Percentiles rank a stretch among this genome's conserved stretches.
Conservation (phyloP, 2,797 vertebrate genomes). For the Eleutherodactylus coqui region DNA sequence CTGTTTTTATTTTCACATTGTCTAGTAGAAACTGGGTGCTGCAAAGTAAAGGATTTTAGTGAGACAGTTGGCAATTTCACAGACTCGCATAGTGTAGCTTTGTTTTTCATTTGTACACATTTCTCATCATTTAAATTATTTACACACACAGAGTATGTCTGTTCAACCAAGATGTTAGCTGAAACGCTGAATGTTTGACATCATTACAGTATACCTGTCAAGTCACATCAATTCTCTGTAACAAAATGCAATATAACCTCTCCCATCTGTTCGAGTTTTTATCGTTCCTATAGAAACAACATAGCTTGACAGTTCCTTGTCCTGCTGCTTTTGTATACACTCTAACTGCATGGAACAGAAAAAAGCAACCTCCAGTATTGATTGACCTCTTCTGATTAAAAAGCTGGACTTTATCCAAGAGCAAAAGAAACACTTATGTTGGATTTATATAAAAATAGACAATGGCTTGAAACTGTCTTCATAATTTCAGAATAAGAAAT, state of each 20-base stretch:
- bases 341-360: slow-evolving; percentile 45
- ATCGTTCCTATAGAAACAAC: slow-evolving; percentile 58
- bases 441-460: slow-evolving; percentile 10
- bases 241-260: slow-evolving; percentile 55
- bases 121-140: slow-evolving; percentile 39
- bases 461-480: not conserved
- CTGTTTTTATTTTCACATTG: not conserved
- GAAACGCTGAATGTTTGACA: slow-evolving; percentile 33
- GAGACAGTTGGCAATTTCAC: not conserved
- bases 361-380: slow-evolving; percentile 51
- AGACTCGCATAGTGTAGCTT: not conserved
- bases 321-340: slow-evolving; percentile 58
- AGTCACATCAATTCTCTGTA: slow-evolving; percentile 53
- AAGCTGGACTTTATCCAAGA: slow-evolving; percentile 8
- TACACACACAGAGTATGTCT: not conserved
- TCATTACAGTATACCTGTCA: slow-evolving; percentile 53
- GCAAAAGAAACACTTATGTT: slow-evolving; percentile 21
- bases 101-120: slow-evolving; percentile 30
- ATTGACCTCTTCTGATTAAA: slow-evolving; percentile 59
- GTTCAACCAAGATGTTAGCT: slow-evolving; percentile 33
- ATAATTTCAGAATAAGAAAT: not conserved
- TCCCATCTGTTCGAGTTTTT: slow-evolving; percentile 58
- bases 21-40: not conserved
- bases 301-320: slow-evolving; percentile 40
- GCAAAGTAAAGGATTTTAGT: not conserved